Evolutionary conservation across 2,888 invertebrate species (phyloP).

Genomic region (Chalcis sispes): DNA sequence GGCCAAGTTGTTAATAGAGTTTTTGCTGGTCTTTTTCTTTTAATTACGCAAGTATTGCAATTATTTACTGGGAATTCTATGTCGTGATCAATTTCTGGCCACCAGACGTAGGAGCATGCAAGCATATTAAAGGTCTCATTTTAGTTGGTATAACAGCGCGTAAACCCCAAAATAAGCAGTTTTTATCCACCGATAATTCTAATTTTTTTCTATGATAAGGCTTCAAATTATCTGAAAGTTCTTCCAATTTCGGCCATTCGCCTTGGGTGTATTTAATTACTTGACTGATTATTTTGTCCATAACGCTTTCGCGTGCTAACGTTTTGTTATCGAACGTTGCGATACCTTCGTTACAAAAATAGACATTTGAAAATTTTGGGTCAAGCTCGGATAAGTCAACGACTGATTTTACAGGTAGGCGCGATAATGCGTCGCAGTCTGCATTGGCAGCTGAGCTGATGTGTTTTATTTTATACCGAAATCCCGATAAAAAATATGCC

Average conservation of each 20-base stretch:
- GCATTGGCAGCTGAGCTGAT: conserved; percentile 37
- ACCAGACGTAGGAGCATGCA: conserved; percentile 58
- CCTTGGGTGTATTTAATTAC: too few relatives aligned
- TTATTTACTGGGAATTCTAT: neutral
- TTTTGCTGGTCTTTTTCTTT: neutral
- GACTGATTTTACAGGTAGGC: too few relatives aligned
- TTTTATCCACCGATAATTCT: conserved; percentile 46
- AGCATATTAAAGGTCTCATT: conserved; percentile 46
- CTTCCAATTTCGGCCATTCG: conserved; percentile 45
- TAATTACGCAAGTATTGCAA: neutral
- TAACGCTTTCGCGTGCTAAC: too few relatives aligned
- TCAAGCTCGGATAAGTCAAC: neutral
- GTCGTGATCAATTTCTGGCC: conserved; percentile 31
- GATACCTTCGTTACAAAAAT: neutral
- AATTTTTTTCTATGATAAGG: conserved; percentile 5
- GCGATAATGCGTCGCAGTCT: conserved; percentile 31
- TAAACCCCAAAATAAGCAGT: conserved; percentile 51
- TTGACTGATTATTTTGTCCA: too few relatives aligned
- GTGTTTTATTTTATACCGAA: conserved; percentile 34
- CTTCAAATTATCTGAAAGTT: conserved; percentile 10
- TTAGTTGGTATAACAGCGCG: conserved; percentile 45
- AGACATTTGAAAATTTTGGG: neutral
- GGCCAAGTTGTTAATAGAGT: neutral
- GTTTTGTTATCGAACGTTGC: too few relatives aligned
- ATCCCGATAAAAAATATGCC: conserved; percentile 55